Conservation (phyloP, 2,113 vertebrate genomes). For the Tachycineta bicolor region DNA sequence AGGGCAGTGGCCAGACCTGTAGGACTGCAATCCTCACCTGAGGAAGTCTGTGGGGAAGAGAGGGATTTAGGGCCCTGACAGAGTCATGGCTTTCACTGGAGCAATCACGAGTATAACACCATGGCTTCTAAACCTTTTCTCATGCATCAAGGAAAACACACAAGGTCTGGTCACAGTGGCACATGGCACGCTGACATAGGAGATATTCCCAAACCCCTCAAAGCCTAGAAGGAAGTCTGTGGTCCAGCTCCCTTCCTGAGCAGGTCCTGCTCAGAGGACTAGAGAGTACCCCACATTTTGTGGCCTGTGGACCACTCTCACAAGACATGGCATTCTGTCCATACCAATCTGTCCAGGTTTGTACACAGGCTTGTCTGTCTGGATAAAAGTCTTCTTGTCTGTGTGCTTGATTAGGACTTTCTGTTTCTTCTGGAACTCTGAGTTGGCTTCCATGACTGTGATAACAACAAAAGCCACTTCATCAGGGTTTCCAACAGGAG, state of each 20-base stretch:
- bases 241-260: background rate
- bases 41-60: background rate
- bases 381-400: constrained; percentile 52
- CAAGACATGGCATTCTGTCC: background rate
- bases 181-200: rapidly evolving
- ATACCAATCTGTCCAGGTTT: constrained; percentile 61
- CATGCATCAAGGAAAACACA: background rate
- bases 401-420: constrained; percentile 38
- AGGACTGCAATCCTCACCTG: background rate
- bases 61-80: background rate
- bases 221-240: background rate
- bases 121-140: background rate
- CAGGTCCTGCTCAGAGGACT: background rate
- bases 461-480: constrained; percentile 57
- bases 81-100: background rate
- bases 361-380: constrained; percentile 66
- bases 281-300: background rate
- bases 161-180: background rate
- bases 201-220: background rate
- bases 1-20: background rate
- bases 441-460: constrained; percentile 5
- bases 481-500: background rate
- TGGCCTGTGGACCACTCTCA: background rate
- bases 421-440: constrained; percentile 47
- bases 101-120: background rate